Conservation (phyloP, 2,888 invertebrate species). For the Xanthorhoe designata region DNA sequence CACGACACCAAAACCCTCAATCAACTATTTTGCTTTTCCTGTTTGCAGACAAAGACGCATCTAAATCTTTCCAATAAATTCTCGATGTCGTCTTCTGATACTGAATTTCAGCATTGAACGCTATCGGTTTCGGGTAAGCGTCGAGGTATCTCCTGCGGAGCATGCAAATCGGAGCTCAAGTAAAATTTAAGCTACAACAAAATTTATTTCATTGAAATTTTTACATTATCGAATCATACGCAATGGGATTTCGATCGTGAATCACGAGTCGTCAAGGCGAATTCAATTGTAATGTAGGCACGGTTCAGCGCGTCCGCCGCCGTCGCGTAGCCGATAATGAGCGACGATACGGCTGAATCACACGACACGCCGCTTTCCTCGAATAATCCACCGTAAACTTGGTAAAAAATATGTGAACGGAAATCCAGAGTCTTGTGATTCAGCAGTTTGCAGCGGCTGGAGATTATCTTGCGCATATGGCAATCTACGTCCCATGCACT, state of each 20-base stretch:
- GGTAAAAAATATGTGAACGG: slow-evolving; percentile 68
- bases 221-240: slow-evolving; percentile 59
- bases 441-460: slow-evolving; percentile 28
- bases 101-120: slow-evolving; percentile 15
- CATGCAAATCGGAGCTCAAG: slow-evolving; percentile 17
- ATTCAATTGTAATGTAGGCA: slow-evolving; percentile 73
- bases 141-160: slow-evolving; percentile 21
- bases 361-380: slow-evolving; percentile 58
- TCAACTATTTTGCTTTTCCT: slow-evolving; percentile 57
- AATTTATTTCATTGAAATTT: slow-evolving; percentile 35
- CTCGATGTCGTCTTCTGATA: slow-evolving; percentile 1
- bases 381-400: slow-evolving; percentile 62
- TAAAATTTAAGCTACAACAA: slow-evolving; percentile 23
- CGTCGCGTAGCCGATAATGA: slow-evolving; percentile 62
- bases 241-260: slow-evolving; percentile 68
- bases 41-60: slow-evolving; percentile 38
- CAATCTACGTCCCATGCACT: slow-evolving; percentile 1
- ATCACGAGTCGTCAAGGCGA: slow-evolving; percentile 75
- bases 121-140: slow-evolving; percentile 15
- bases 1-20: slow-evolving; percentile 61
- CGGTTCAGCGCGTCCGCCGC: slow-evolving; percentile 65
- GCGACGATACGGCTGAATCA: slow-evolving; percentile 68
- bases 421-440: slow-evolving; percentile 55
- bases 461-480: slow-evolving; percentile 38
- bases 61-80: slow-evolving; percentile 26